A percentile compares a stretch with the other conserved stretches of the same genome.
Evolutionary conservation across 1,140 invertebrate genomes (phyloP).

Genomic region (Caenorhabditis latens): DNA sequence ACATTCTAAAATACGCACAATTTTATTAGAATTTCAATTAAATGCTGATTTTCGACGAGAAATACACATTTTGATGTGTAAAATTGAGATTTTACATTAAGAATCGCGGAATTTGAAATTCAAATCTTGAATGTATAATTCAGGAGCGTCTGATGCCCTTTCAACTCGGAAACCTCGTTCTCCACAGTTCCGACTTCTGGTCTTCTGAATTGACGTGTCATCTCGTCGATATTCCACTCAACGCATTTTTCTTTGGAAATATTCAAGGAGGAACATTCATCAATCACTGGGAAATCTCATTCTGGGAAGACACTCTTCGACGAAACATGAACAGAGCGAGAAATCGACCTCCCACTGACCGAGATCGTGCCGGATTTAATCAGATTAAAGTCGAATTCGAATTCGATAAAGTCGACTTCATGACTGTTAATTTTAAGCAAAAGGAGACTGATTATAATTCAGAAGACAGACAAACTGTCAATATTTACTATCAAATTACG

Average conservation of each 20-base stretch:
- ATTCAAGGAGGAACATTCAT: conserved; percentile 58
- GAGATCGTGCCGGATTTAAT: background rate
- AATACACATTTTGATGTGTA: too few relatives aligned
- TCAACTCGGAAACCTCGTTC: conserved; percentile 33
- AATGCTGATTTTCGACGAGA: too few relatives aligned
- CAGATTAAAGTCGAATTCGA: conserved; percentile 40
- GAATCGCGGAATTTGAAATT: too few relatives aligned
- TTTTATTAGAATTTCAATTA: too few relatives aligned
- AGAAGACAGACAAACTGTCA: background rate
- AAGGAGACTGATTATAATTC: background rate
- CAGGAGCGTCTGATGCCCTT: conserved; percentile 42
- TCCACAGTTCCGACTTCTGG: conserved; percentile 44
- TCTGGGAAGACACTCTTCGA: background rate
- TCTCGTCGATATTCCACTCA: background rate
- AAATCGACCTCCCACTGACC: background rate
- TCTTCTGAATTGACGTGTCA: conserved; percentile 25
- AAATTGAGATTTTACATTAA: too few relatives aligned
- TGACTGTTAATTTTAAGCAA: conserved; percentile 40
- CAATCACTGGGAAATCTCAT: conserved; percentile 59
- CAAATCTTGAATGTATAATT: background rate
- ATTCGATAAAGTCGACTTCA: conserved; percentile 42
- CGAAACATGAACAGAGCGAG: background rate
- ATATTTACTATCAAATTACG: conserved; percentile 28
- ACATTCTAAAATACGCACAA: too few relatives aligned
- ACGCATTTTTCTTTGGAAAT: conserved; percentile 54